Evolutionary conservation across 2,113 vertebrate species (phyloP), one percentile per base, ranked within the genome.

Genomic region (Calyptomena viridis): DNA sequence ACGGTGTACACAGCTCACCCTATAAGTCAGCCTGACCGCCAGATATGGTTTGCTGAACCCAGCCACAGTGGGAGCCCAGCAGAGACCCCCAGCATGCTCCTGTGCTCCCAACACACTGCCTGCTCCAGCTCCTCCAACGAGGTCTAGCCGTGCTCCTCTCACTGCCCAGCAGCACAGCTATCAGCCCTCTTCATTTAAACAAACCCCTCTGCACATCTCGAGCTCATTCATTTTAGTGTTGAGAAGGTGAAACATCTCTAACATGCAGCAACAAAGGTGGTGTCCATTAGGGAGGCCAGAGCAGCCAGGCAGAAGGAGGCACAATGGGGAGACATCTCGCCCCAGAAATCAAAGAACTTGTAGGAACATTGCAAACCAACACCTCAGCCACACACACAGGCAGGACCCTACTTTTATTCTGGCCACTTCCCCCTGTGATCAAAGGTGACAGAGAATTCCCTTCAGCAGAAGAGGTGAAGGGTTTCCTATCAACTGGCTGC

Each of bases 181-280:
- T 24, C 46, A 47, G 14, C 19, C 44, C 13, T 8, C 21, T 78
- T 25, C 15, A 17, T 50, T 30, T 53, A 14, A 86, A 37, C 21
- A 62, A 68, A 12, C 11, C 14, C 20, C 56, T 62, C 18, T 10
- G 7, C 42, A 66, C 40, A 85, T 16, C 52, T 27, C 4, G 0
- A 59, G 47, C 25, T 21, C 6, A 2, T 63, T 60, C 14, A 19
- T 27, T 67, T 39, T 40, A 40, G 40, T 40, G 22, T 64, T 1
- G 12, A 73, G 35, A 49, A 44, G n/a, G 62, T 28, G 53, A 77
- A 84, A 28, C 20, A n/a, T 37, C 40, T 44, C 58, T 59, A 7
- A 14, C 5, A 1, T 0, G 3, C 0, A 0, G 25, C 46, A 50
- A 2, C 0, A 3, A 84, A 23, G 33, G 52, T 31, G 46, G 12